A percentile compares a stretch with the other conserved stretches of the same genome.
Conservation (phyloP, 2,888 invertebrate species). For the Drosophila pseudotakahashii region DNA sequence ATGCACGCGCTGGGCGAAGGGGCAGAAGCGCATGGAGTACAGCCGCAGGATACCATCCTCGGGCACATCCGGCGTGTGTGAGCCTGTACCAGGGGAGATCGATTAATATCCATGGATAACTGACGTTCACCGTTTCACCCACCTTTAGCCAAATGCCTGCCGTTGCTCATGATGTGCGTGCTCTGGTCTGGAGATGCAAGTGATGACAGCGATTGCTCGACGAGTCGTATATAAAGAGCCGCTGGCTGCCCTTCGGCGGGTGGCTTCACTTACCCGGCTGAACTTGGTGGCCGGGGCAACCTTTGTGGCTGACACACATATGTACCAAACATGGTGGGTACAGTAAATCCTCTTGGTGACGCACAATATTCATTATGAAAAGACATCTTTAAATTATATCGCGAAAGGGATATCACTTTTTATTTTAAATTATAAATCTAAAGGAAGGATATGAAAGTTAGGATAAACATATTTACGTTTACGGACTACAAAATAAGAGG, state of each 20-base stretch:
- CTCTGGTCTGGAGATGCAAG: slow-evolving; percentile 27
- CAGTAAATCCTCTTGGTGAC: slow-evolving; percentile 7
- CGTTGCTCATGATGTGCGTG: slow-evolving; percentile 67
- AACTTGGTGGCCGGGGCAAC: slow-evolving; percentile 57
- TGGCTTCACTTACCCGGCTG: slow-evolving; percentile 48
- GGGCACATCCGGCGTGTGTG: slow-evolving; percentile 87
- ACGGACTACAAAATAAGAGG: too few species aligned
- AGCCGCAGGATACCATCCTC: slow-evolving; percentile 88
- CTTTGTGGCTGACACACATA: slow-evolving; percentile 52
- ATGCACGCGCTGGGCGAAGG: slow-evolving; percentile 91
- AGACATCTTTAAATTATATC: too few species aligned
- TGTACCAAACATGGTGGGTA: slow-evolving; percentile 1
- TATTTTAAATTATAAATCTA: too few species aligned
- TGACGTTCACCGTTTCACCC: not conserved
- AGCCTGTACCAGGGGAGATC: slow-evolving; percentile 85
- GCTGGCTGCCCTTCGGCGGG: slow-evolving; percentile 47
- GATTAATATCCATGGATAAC: not conserved
- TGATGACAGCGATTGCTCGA: slow-evolving; percentile 19
- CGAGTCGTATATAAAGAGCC: slow-evolving; percentile 32
- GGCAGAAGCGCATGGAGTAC: slow-evolving; percentile 94
- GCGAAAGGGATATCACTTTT: too few species aligned
- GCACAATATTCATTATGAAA: too few species aligned
- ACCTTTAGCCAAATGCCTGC: slow-evolving; percentile 73
- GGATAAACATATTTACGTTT: too few species aligned
- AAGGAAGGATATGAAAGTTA: too few species aligned